Percentiles rank a stretch among this genome's conserved stretches.
Conservation (phyloP, 2,888 invertebrate genomes). For the Orgyia antiqua region DNA sequence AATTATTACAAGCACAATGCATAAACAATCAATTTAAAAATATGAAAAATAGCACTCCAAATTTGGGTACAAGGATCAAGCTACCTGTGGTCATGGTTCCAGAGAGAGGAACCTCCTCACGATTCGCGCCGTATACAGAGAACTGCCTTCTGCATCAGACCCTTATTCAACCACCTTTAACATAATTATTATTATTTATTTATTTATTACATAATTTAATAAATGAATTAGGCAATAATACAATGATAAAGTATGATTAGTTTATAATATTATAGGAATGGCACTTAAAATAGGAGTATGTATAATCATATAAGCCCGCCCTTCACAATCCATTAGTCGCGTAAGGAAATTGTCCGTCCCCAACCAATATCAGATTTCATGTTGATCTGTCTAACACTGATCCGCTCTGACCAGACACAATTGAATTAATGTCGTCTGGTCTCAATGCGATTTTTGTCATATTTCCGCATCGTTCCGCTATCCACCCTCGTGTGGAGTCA, state of each 20-base stretch:
- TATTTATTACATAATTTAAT: no score
- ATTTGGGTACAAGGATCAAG: no score
- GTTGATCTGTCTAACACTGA: constrained; percentile 71
- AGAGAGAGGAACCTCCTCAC: no score
- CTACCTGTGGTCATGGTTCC: no score
- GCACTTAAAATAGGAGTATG: constrained; percentile 39
- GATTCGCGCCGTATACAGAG: no score
- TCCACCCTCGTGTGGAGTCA: constrained; percentile 39
- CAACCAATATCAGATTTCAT: constrained; percentile 73
- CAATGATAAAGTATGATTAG: neutral
- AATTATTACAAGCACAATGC: no score
- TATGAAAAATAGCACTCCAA: no score
- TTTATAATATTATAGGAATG: constrained; percentile 4
- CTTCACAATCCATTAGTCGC: constrained; percentile 64
- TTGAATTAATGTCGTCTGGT: constrained; percentile 73
- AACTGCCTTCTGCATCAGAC: no score
- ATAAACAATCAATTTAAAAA: no score
- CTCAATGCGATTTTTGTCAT: constrained; percentile 65
- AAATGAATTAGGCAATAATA: no score
- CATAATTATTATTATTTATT: no score
- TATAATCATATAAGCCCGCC: constrained; percentile 46
- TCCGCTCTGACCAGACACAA: constrained; percentile 67
- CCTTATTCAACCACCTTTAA: no score
- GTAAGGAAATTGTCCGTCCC: constrained; percentile 64
- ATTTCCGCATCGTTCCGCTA: constrained; percentile 44